Evolutionary conservation across 2,797 vertebrate genomes (phyloP).

Genomic region (Pangasius mekongensis): DNA sequence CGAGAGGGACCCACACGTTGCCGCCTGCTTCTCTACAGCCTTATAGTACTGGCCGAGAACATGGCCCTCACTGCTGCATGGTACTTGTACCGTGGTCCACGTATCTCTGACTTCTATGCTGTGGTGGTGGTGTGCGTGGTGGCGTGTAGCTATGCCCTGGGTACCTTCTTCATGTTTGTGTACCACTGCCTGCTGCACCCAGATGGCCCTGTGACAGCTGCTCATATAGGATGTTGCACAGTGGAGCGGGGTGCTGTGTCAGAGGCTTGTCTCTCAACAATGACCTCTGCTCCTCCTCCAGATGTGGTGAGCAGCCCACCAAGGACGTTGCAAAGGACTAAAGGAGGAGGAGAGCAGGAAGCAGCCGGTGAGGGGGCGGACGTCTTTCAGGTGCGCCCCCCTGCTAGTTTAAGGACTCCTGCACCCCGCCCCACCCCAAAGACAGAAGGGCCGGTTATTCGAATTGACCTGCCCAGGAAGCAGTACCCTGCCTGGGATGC

Average conservation of each 20-base stretch:
- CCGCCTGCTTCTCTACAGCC: conserved; percentile 89
- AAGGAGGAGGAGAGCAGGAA: conserved; percentile 79
- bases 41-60: conserved; percentile 87
- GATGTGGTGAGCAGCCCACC: conserved; percentile 90
- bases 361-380: conserved; percentile 74
- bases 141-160: conserved; percentile 93
- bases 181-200: conserved; percentile 98
- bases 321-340: conserved; percentile 95
- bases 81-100: conserved; percentile 82
- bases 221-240: conserved; percentile 75
- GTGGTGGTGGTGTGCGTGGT: conserved; percentile 91
- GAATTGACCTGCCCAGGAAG: conserved; percentile 96
- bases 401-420: conserved; percentile 74
- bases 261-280: conserved; percentile 66
- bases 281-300: conserved; percentile 68
- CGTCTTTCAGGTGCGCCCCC: conserved; percentile 89
- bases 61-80: conserved; percentile 88
- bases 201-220: conserved; percentile 84
- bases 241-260: conserved; percentile 72
- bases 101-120: conserved; percentile 83
- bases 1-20: conserved; percentile 91
- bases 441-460: conserved; percentile 92
- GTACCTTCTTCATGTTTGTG: conserved; percentile 97
- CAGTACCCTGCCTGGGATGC: conserved; percentile 97
- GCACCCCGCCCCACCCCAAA: conserved; percentile 77